Evolutionary conservation across 2,113 vertebrate genomes (phyloP).

Genomic region (Brachypteracias leptosomus): DNA sequence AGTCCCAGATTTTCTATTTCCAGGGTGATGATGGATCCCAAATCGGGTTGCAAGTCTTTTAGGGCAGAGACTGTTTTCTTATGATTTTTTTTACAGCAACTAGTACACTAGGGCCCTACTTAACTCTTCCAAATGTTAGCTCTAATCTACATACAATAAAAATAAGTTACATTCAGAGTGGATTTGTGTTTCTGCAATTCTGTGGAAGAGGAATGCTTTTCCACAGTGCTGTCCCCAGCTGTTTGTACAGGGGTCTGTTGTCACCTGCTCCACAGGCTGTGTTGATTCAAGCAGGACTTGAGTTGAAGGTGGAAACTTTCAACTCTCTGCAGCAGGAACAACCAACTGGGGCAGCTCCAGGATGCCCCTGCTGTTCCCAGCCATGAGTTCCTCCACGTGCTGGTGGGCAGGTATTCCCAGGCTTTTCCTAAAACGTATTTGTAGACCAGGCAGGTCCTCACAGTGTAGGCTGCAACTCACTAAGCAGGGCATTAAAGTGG

Average conservation of each 20-base stretch:
- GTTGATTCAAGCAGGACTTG: background rate
- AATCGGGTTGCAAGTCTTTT: background rate
- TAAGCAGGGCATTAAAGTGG: rapidly evolving
- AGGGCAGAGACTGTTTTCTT: background rate
- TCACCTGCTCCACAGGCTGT: rapidly evolving
- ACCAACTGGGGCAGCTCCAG: background rate
- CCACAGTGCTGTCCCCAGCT: background rate
- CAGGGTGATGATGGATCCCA: background rate
- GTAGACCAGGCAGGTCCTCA: background rate
- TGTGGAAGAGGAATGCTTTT: background rate
- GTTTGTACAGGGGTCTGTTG: background rate
- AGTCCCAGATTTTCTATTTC: background rate
- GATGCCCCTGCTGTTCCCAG: background rate
- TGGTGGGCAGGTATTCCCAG: background rate
- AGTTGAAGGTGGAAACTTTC: background rate
- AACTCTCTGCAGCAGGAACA: background rate
- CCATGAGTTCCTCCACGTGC: rapidly evolving
- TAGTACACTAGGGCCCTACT: background rate
- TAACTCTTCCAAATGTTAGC: background rate
- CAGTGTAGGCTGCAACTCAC: background rate
- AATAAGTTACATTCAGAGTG: background rate
- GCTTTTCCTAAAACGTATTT: background rate
- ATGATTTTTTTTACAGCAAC: background rate
- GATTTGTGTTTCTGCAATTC: background rate
- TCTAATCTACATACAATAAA: background rate